These are phyloP conservation scores for Cloeon dipterum DNA, from an alignment of 2,888 invertebrate genomes.

Conservation along the genomic window DNA sequence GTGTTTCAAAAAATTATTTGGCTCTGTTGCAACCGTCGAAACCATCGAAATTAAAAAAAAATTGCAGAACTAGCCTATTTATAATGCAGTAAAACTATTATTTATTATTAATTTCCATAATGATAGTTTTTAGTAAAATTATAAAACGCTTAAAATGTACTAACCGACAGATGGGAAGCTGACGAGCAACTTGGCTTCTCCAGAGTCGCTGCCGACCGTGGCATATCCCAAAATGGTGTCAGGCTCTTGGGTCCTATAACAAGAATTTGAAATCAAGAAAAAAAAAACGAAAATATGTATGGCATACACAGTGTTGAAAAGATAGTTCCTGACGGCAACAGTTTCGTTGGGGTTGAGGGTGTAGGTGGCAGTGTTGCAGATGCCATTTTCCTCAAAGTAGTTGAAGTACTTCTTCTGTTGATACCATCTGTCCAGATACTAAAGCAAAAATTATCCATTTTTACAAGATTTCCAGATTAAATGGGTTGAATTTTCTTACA, in stretches of 20 bases:
- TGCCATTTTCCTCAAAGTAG: conserved; percentile 42
- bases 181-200: conserved; percentile 45
- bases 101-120: too few species aligned
- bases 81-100: too few species aligned
- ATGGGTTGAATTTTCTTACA: too few species aligned
- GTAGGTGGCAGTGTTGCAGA: conserved; percentile 54
- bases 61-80: too few species aligned
- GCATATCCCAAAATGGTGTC: conserved; percentile 46
- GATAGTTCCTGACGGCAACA: conserved; percentile 40
- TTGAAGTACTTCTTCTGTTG: conserved; percentile 57
- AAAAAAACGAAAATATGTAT: background rate
- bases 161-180: conserved; percentile 36
- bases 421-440: conserved; percentile 54
- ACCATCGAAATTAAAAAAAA: too few species aligned
- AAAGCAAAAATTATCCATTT: too few species aligned
- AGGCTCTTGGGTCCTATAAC: conserved; percentile 42
- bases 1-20: too few species aligned
- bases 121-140: background rate
- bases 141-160: conserved; percentile 6
- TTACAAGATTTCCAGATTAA: too few species aligned
- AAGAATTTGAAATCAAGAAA: conserved; percentile 6
- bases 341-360: conserved; percentile 42
- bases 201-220: conserved; percentile 35
- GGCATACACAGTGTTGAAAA: background rate
- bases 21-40: too few species aligned